A percentile compares a stretch with the other conserved stretches of the same genome.
Conservation (phyloP, 2,797 vertebrate genomes). For the Lacerta bilineata region DNA sequence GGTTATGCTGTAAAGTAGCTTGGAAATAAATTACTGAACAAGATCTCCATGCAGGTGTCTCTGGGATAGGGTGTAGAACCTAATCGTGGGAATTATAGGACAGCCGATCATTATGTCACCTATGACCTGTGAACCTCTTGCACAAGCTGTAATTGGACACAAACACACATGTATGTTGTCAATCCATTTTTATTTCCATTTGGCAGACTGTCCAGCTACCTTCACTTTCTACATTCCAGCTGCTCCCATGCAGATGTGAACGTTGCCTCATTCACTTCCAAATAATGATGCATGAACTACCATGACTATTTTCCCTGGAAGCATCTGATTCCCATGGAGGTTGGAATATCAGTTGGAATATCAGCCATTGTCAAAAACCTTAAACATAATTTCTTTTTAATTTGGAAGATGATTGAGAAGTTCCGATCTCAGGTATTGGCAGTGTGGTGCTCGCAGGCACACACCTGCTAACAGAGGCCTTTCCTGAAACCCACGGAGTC, state of each 20-base stretch:
- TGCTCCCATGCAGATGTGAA: neutral
- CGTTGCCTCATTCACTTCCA: neutral
- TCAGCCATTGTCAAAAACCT: neutral
- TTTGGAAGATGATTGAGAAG: too few relatives aligned
- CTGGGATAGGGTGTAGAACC: neutral
- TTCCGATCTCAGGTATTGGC: too few relatives aligned
- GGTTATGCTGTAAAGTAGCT: slow-evolving; percentile 86
- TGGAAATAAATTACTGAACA: neutral
- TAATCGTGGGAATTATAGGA: neutral
- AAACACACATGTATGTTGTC: neutral
- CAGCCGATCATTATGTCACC: too few relatives aligned
- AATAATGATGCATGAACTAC: neutral
- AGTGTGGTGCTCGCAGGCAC: too few relatives aligned
- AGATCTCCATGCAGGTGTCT: neutral
- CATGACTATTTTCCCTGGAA: too few relatives aligned
- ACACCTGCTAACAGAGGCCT: too few relatives aligned
- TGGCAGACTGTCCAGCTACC: neutral
- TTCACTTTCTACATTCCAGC: neutral
- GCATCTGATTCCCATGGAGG: neutral
- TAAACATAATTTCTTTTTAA: too few relatives aligned
- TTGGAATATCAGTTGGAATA: too few relatives aligned
- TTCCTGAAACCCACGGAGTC: too few relatives aligned
- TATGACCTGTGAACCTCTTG: neutral
- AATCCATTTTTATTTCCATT: neutral
- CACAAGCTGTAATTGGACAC: neutral